These are phyloP conservation scores for Bugulina stolonifera DNA, from an alignment of 2,888 invertebrate genomes.

Conservation along the genomic window DNA sequence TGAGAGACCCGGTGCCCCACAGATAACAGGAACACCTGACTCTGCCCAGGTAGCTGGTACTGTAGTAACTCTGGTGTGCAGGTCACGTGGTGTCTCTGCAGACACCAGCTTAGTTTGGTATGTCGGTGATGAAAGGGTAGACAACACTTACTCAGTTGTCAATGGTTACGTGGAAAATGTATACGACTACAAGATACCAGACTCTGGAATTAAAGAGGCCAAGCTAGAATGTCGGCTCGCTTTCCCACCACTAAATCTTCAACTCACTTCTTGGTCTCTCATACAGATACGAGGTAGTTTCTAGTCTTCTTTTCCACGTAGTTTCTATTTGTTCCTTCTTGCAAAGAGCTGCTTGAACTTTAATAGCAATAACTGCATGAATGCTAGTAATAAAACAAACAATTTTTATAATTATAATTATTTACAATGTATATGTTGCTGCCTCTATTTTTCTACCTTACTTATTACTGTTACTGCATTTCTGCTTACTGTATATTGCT, in stretches of 20 bases:
- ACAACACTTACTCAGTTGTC: neutral
- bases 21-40: neutral
- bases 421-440: too few species aligned
- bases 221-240: conserved; percentile 2
- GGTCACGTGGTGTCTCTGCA: neutral
- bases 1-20: neutral
- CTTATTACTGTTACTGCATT: too few species aligned
- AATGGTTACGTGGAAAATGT: neutral
- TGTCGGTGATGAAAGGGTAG: neutral
- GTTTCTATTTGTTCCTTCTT: too few species aligned
- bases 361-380: too few species aligned
- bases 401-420: too few species aligned
- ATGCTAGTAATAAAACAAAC: too few species aligned
- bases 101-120: neutral
- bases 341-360: too few species aligned
- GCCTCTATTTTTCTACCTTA: too few species aligned
- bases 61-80: neutral
- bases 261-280: neutral
- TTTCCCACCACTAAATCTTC: neutral
- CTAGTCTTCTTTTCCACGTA: neutral
- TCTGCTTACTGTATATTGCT: too few species aligned
- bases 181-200: neutral
- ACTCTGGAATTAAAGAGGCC: neutral
- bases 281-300: neutral
- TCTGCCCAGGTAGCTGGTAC: conserved; percentile 10